These are phyloP conservation scores for Heliconius hewitsoni DNA, from an alignment of 1,140 invertebrate species.

Conservation along the genomic window DNA sequence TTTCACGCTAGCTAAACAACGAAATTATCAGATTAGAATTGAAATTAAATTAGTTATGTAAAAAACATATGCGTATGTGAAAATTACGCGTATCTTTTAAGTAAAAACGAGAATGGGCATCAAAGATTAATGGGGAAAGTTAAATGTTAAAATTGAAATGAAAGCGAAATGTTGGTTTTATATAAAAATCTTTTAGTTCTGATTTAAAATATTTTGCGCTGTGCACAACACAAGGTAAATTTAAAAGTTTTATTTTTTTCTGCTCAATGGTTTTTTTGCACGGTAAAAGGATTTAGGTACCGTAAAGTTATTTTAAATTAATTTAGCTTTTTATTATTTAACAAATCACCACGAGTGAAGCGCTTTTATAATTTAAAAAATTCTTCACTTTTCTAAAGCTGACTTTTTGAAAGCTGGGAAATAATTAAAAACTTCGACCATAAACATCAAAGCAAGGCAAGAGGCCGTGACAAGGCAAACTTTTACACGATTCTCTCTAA, in stretches of 20 bases:
- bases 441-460: conserved; percentile 18
- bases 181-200: not conserved
- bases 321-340: not conserved
- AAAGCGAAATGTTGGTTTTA: not conserved
- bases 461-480: conserved; percentile 27
- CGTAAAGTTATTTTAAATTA: not conserved
- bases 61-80: not conserved
- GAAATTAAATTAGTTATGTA: conserved; percentile 25
- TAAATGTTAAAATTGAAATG: not conserved
- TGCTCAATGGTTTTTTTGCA: no score
- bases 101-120: not conserved
- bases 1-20: conserved; percentile 58
- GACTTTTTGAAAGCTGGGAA: conserved; percentile 8
- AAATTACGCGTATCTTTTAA: not conserved
- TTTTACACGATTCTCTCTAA: conserved; percentile 7
- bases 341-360: not conserved
- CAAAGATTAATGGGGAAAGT: not conserved
- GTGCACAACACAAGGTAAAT: no score
- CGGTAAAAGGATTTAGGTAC: not conserved
- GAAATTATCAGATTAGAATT: conserved; percentile 32
- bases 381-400: not conserved
- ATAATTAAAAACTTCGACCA: conserved; percentile 20
- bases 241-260: no score
- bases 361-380: not conserved
- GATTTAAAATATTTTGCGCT: not conserved